phyloP scores from a whole-genome alignment of 2,113 vertebrate genomes.

The Nesogale talazaci region DNA sequence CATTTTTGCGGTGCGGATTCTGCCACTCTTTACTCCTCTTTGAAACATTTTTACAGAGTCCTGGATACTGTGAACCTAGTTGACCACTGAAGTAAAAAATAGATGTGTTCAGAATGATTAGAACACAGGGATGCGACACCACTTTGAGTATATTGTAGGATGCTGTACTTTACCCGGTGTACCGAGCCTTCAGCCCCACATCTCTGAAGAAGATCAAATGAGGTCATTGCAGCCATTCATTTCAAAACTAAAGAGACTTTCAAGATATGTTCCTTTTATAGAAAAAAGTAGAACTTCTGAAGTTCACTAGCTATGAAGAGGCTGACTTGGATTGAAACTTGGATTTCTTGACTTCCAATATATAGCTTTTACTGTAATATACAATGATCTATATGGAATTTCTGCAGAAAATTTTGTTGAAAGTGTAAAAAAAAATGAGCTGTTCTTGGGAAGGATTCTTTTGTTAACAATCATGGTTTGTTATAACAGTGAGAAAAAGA shows the following conservation, averaged over 20 bases:
- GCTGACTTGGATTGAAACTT: background rate
- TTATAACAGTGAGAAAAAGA: background rate
- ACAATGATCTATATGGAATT: background rate
- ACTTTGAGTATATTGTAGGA: background rate
- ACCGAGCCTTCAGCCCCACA: background rate
- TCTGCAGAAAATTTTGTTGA: conserved; percentile 30
- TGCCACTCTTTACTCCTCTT: background rate
- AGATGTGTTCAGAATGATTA: background rate
- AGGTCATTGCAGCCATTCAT: background rate
- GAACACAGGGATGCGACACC: background rate
- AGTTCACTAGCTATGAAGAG: background rate
- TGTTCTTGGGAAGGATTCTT: conserved; percentile 1
- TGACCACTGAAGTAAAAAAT: background rate
- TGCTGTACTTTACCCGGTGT: background rate
- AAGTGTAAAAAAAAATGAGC: background rate
- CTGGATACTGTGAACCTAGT: background rate
- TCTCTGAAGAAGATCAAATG: background rate
- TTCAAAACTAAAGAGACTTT: background rate
- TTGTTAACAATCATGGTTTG: background rate
- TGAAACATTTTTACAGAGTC: background rate
- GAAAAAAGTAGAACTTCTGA: background rate
- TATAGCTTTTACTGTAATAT: background rate
- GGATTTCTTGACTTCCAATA: background rate
- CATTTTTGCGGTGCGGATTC: too few relatives aligned
- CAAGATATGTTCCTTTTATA: background rate